A percentile compares a stretch with the other conserved stretches of the same genome.
Conservation (phyloP, 2,113 vertebrate genomes). For the Piaya cayana region DNA sequence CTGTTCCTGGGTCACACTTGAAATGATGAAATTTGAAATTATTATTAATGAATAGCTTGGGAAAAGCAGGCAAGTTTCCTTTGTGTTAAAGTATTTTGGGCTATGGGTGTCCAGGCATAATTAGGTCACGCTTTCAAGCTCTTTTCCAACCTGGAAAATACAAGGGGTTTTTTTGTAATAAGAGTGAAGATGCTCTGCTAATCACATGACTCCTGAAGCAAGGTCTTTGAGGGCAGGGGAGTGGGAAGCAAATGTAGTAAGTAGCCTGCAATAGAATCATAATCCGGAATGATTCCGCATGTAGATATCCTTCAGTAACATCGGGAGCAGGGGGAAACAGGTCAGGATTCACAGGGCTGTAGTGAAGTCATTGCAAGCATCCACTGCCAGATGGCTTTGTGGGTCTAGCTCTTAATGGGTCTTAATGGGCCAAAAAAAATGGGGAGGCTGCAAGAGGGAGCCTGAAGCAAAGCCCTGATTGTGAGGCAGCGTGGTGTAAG, state of each 20-base stretch:
- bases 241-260: neutral
- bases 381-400: neutral
- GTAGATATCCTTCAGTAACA: neutral
- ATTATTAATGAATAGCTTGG: constrained; percentile 27
- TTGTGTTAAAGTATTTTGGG: neutral
- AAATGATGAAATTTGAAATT: too few relatives aligned
- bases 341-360: neutral
- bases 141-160: neutral
- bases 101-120: neutral
- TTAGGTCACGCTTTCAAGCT: neutral
- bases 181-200: neutral
- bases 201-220: neutral
- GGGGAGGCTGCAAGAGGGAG: neutral
- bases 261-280: neutral
- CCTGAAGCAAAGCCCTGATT: neutral
- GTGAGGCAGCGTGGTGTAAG: neutral
- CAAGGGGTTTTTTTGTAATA: neutral
- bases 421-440: neutral
- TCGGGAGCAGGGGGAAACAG: fast-evolving
- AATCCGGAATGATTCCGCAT: neutral
- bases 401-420: neutral
- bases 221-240: neutral
- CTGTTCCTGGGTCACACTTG: neutral
- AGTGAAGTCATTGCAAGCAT: neutral
- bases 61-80: neutral